Evolutionary conservation across 2,113 vertebrate genomes (phyloP), one percentile per base, ranked within the genome.

Genomic region (Laticauda laticaudata): DNA sequence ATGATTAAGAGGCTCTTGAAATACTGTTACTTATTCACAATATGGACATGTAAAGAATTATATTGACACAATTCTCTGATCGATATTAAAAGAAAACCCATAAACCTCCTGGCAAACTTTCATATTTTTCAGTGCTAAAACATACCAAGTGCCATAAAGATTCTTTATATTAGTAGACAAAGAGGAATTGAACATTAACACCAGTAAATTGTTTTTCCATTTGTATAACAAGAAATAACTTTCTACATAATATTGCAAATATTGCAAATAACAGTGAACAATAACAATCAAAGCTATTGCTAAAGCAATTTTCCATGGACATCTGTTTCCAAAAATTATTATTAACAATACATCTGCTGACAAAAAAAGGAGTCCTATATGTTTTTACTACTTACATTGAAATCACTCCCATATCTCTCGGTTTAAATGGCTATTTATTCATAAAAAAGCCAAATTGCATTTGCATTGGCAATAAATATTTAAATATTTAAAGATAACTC

Each of bases 21-120:
- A 20, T 45, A n/a, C 39, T 21, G 29, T n/a, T 48, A 53, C 26
- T 69, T 48, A 55, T 26, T 75, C n/a, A 87, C 29, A 34, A 48
- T 34, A 54, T 5, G 93, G 59, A 91, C 0, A 8, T 12, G 20
- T 3, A 14, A 0, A 5, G 0, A 0, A 51, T 2, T 14, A 86
- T 10, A 51, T 12, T 12, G 0, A 2, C 92, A 93, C 34, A 43
- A 81, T 21, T 85, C 6, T 54, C 12, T 88, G 2, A 18, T 10
- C 59, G 15, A 57, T 7, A 81, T 0, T 2, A 43, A 92, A 95
- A 81, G 6, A 87, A 95, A 59, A 90, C 0, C 4, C 3, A 51
- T 26, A 89, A 93, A 89, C 39, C 26, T 1, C 88, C 29, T 18
- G 23, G 29, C 93, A 89, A 57, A 91, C 9, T 34, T 55, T 88